A percentile compares a stretch with the other conserved stretches of the same genome.
phyloP scores from a whole-genome alignment of 2,797 vertebrate genomes.

The Phylloscopus collybita region DNA sequence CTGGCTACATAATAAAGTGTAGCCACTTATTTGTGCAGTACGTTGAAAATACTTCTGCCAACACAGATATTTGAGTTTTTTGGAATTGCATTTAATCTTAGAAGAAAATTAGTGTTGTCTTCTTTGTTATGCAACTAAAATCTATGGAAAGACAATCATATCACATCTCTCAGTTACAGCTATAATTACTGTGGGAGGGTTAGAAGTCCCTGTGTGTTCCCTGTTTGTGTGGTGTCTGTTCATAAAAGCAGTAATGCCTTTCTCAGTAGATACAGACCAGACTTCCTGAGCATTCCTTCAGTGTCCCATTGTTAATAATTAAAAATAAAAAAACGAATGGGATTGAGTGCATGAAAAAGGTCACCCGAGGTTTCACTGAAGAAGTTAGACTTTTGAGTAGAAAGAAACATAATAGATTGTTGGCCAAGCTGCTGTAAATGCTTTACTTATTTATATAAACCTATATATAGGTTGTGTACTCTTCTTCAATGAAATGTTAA shows the following conservation, averaged over 20 bases:
- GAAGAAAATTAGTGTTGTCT: constrained; percentile 6
- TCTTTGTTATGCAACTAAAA: background rate
- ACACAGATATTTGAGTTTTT: background rate
- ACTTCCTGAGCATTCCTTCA: background rate
- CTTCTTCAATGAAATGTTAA: background rate
- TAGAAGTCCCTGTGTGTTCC: background rate
- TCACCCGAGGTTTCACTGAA: background rate
- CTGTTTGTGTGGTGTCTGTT: background rate
- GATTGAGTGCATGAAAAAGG: background rate
- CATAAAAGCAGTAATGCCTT: background rate
- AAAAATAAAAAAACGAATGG: background rate
- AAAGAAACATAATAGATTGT: background rate
- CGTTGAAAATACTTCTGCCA: background rate
- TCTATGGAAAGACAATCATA: background rate
- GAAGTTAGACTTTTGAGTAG: background rate
- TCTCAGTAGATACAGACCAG: background rate
- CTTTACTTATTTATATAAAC: background rate
- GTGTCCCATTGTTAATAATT: background rate
- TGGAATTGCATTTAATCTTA: background rate
- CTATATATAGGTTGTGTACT: background rate
- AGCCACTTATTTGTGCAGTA: background rate
- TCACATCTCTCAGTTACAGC: background rate
- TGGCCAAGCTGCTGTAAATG: background rate
- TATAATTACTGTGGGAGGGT: constrained; percentile 16
- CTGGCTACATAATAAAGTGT: background rate